These are phyloP conservation scores for Schmidtea mediterranea DNA, from an alignment of 1,140 invertebrate genomes.

Conservation along the genomic window DNA sequence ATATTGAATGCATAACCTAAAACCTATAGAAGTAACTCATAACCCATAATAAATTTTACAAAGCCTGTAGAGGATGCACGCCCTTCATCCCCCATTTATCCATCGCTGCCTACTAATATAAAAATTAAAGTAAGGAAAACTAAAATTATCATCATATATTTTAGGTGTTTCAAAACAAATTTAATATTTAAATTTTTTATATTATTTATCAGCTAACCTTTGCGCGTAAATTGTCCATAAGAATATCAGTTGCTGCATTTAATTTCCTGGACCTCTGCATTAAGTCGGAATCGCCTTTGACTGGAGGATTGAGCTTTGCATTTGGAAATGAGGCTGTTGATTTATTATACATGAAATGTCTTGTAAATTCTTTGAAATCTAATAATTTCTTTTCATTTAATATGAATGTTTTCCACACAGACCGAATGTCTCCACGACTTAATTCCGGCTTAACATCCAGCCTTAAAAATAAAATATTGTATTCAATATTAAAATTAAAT, in stretches of 20 bases:
- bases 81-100: too few relatives aligned
- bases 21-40: too few relatives aligned
- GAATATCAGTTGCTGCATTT: constrained; percentile 22
- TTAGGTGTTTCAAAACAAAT: too few relatives aligned
- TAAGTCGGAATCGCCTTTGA: constrained; percentile 21
- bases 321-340: constrained; percentile 23
- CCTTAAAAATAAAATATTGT: constrained; percentile 10
- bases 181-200: too few relatives aligned
- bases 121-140: too few relatives aligned
- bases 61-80: too few relatives aligned
- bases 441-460: constrained; percentile 20
- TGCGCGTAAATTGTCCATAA: constrained; percentile 19
- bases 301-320: constrained; percentile 20
- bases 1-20: too few relatives aligned
- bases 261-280: constrained; percentile 24
- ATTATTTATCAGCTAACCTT: too few relatives aligned
- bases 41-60: too few relatives aligned
- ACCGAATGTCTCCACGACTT: constrained; percentile 22
- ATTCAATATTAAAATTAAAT: neutral
- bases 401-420: constrained; percentile 25
- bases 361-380: constrained; percentile 23
- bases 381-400: constrained; percentile 22
- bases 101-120: too few relatives aligned
- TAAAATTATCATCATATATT: too few relatives aligned
- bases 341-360: constrained; percentile 24